A percentile compares a stretch with the other conserved stretches of the same genome.
Conservation (phyloP, 2,797 vertebrate genomes). For the Euthynnus affinis region DNA sequence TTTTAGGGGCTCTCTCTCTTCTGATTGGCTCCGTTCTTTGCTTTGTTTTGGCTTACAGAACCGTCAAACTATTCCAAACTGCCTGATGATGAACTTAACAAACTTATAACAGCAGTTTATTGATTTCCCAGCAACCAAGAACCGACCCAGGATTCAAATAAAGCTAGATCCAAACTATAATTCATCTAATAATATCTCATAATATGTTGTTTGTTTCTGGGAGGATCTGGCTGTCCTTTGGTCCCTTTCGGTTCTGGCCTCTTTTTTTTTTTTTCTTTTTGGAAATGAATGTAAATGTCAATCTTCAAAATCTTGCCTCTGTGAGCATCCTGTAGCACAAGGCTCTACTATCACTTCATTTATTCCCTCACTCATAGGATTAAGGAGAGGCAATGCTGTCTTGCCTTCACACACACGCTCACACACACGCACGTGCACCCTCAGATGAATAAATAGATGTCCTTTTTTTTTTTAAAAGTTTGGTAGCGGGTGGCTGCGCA, state of each 20-base stretch:
- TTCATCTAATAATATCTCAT: not conserved
- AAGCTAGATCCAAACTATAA: not conserved
- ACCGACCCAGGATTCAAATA: not conserved
- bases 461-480: too few species aligned
- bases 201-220: not conserved
- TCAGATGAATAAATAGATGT: not conserved
- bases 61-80: not conserved
- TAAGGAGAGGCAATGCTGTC: too few species aligned
- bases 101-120: not conserved
- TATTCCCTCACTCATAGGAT: slow-evolving; percentile 1
- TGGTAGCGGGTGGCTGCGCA: slow-evolving; percentile 1
- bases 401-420: too few species aligned
- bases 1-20: not conserved
- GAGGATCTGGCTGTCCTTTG: not conserved
- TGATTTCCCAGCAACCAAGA: not conserved
- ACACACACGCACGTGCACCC: not conserved
- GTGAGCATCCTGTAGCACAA: not conserved
- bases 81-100: not conserved
- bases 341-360: slow-evolving; percentile 4
- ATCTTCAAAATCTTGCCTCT: not conserved
- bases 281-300: too few species aligned
- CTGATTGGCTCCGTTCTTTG: not conserved
- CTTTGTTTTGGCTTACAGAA: not conserved
- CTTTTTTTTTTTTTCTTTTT: too few species aligned
- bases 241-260: too few species aligned